Percentiles rank a stretch among this genome's conserved stretches.
phyloP scores from a whole-genome alignment of 2,113 vertebrate species.

The Cochlearius cochlearius region DNA sequence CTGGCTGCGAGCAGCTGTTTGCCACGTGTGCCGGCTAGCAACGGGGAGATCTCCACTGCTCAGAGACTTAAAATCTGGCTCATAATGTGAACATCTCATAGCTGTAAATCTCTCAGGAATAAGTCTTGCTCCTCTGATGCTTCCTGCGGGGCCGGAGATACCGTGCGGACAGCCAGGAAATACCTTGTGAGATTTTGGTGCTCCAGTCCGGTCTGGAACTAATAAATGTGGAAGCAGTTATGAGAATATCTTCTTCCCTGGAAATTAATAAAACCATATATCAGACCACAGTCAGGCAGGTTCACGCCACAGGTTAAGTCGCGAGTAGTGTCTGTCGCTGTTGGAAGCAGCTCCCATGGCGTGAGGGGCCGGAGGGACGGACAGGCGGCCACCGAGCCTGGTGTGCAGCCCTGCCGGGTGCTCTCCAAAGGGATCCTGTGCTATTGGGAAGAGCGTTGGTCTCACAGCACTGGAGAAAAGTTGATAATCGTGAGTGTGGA shows the following conservation, averaged over 20 bases:
- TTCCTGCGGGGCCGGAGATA: not conserved
- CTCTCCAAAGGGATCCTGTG: not conserved
- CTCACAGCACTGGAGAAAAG: not conserved
- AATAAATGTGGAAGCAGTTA: not conserved
- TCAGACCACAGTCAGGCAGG: not conserved
- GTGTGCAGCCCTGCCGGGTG: fast-evolving
- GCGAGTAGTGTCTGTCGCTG: fast-evolving
- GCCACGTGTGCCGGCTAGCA: constrained; percentile 4
- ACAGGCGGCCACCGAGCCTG: not conserved
- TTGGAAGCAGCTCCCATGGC: not conserved
- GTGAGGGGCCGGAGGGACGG: not conserved
- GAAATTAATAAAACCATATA: not conserved
- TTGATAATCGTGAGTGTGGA: fast-evolving
- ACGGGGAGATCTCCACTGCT: not conserved
- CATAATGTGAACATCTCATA: not conserved
- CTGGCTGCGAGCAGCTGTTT: not conserved
- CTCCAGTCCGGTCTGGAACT: not conserved
- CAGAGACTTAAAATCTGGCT: not conserved
- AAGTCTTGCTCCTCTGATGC: not conserved
- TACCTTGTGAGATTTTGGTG: not conserved
- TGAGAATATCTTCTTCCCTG: not conserved
- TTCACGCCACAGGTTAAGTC: not conserved
- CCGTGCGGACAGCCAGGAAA: not conserved
- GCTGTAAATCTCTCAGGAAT: constrained; percentile 8
- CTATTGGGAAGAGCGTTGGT: not conserved